Base-by-base conservation (phyloP, 2,888 invertebrate species). In the Spilarctia lutea region DNA sequence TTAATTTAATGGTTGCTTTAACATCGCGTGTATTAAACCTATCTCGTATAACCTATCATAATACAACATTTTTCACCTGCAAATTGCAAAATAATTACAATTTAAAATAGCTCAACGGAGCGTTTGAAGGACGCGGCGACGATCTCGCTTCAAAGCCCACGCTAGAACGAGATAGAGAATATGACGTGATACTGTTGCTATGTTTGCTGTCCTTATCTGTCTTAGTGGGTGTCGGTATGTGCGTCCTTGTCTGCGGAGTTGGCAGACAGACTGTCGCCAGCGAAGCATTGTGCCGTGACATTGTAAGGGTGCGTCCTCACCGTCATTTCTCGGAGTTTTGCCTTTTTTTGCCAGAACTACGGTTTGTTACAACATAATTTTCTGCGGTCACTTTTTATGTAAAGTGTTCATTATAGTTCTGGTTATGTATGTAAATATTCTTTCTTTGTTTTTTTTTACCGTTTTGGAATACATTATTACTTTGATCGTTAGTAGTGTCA, bases 191-290 rank as follows among this genome's bases (percentile, higher is more conserved):
- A 68, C 78, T 78, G 78, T 78, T 78, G 78, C 78, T 73, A 78
- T 39, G 72, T 71, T 76, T 68, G 65, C 73, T 68, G 66, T 78
- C 73, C 66, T 72, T 72, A 35, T 78, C 68, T 69, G 16, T 27
- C 67, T 24, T n/a, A n/a, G 18, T n/a, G 39, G 18, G 18, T 24
- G 27, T 16, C 1, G 11, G 60, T 78, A 68, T 48, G 20, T 56
- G 45, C n/a, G 68, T 76, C 78, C 48, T 39, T 71, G 68, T 78
- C 78, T 56, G 16, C 18, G 68, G 76, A 48, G 68, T 65, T 68
- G 74, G 71, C 65, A 78, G 78, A 78, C 78, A 74, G 74, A 68
- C 72, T 74, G 78, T 78, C 78, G 78, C 78, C 78, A 75, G 35
- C 60, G 74, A 70, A 74, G 75, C 77, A 73, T 74, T 70, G 73